Evolutionary conservation across 2,888 invertebrate genomes (phyloP), one percentile per base, ranked within the genome.

Genomic region (Diaphora mendica): DNA sequence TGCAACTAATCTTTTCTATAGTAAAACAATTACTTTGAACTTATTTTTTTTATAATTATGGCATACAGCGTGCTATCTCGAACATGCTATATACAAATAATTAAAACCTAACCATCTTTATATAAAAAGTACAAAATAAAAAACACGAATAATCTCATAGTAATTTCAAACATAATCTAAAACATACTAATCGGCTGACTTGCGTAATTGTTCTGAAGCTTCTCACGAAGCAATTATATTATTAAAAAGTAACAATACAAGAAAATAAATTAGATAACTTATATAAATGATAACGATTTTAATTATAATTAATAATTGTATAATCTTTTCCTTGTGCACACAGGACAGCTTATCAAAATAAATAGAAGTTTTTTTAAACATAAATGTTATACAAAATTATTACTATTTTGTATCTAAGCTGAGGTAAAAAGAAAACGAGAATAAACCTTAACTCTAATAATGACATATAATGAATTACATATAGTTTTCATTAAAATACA

Each of bases 61-160:
- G 87, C 86, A 88, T 88, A 88, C 86, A 85, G 81, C 79, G 83
- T 82, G 84, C 83, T 81, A 65, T 80, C 79, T 80, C 82, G 73
- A 84, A 83, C 85, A 85, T 81, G 82, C 81, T 81, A 78, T 82
- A 86, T 78, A 83, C 81, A 76, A 81, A 79, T 74, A 85, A 87
- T 88, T 90, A 90, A 83, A 87, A 89, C 88, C 91, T 93, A 92
- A 88, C 71, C 79, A 83, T 85, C 87, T 76, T 89, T 90, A 90
- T 88, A 91, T 90, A 93, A 93, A 93, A 90, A 90, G 91, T 91
- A 91, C 90, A 93, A 93, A 90, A n/a, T n/a, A 89, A n/a, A 66
- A 91, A 90, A 92, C 89, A 88, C 89, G 87, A 89, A 91, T 95
- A 95, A 95, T 95, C 95, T 95, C 95, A 95, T 75, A 87, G 92